Evolutionary conservation across 35 echinoderm and acorn worm genomes (phyloP), one percentile per base, ranked within the genome.

Genomic region (Eucidaris tribuloides): DNA sequence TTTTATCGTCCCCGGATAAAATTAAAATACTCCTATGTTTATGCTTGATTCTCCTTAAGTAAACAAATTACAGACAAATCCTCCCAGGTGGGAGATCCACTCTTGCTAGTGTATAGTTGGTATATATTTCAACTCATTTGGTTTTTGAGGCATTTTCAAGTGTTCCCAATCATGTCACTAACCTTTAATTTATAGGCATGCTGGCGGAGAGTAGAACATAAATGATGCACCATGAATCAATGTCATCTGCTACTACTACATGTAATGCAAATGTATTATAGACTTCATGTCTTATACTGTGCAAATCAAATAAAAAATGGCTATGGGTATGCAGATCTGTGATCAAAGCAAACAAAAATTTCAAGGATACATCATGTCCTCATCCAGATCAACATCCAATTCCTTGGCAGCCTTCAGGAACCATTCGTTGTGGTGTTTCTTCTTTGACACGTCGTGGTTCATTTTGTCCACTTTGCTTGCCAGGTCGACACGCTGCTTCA

Each of bases 281-380:
- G 27, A 33, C 55, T 17, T n/a, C 46, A 44, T 80, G 15, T 56
- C n/a, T 19, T 5, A 19, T 14, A n/a, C 55, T 20, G 7, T 23
- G 5, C n/a, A 13, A 7, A 65, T 14, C 19, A 19, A 29, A 19
- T 29, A 6, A 23, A 37, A 24, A 66, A 29, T 64, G 5, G 45
- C 25, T 14, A 40, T 4, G 22, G 27, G 13, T 41, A 72, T 22
- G 5, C 5, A 7, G 15, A 37, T 2, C 34, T 29, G 2, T 20
- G 29, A 71, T 22, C 24, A 22, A 33, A 68, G 19, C 25, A 62
- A 4, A 66, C 23, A 23, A 41, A n/a, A 27, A 22, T 31, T 48
- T 22, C 84, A 87, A 97, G 94, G 94, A 97, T 97, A 97, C 94
- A 83, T 55, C 39, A 90, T 68, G 27, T 92, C 87, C 58, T 90